These are phyloP conservation scores for Jacana jacana DNA, from an alignment of 2,113 vertebrate species.

Conservation along the genomic window DNA sequence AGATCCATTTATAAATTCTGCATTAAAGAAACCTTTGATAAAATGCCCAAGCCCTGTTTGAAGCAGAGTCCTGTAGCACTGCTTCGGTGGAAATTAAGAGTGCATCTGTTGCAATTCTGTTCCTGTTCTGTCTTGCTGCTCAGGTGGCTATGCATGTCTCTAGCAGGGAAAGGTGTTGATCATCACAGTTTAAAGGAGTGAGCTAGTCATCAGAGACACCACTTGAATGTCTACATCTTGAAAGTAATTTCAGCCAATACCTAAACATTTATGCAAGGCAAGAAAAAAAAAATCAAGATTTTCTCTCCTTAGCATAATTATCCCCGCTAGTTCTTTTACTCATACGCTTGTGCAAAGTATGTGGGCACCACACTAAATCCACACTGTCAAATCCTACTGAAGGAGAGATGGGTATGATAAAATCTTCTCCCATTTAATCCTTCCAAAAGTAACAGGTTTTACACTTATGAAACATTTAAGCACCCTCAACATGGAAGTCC, in stretches of 20 bases:
- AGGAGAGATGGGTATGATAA: background rate
- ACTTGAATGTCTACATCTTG: background rate
- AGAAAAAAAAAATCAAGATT: background rate
- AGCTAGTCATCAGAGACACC: background rate
- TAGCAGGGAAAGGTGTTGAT: background rate
- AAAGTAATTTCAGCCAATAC: background rate
- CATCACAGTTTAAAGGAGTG: background rate
- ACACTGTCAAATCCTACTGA: background rate
- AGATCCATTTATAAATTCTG: background rate
- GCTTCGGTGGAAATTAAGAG: background rate
- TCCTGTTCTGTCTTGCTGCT: background rate
- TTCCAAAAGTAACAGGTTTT: background rate
- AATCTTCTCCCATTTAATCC: background rate
- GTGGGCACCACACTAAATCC: background rate
- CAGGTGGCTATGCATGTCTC: background rate
- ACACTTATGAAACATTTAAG: background rate
- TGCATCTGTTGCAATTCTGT: background rate
- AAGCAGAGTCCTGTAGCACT: background rate
- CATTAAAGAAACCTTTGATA: background rate
- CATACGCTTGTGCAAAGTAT: fast-evolving
- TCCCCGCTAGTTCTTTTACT: background rate
- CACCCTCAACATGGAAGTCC: background rate
- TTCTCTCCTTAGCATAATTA: background rate
- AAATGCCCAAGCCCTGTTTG: background rate
- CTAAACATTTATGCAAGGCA: background rate